A percentile compares a stretch with the other conserved stretches of the same genome.
phyloP scores from a whole-genome alignment of 2,888 invertebrate species.

The Torymus tubicola region DNA sequence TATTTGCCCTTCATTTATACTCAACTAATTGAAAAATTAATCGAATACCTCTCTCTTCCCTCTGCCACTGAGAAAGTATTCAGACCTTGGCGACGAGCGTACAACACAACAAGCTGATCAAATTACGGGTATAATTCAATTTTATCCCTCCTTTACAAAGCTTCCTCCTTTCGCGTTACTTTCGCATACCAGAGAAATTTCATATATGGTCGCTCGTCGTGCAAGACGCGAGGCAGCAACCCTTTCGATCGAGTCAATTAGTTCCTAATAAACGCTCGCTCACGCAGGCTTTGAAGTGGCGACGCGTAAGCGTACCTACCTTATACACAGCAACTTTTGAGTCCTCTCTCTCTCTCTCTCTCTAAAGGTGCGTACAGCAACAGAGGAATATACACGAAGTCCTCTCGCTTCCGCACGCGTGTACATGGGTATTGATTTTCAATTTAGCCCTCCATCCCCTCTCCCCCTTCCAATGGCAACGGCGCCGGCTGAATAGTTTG shows the following conservation, averaged over 20 bases:
- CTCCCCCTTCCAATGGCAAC: neutral
- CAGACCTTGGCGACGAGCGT: too few relatives aligned
- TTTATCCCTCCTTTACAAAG: neutral
- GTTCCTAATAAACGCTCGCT: conserved; percentile 39
- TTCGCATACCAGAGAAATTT: conserved; percentile 35
- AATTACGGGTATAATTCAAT: neutral
- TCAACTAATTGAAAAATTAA: too few relatives aligned
- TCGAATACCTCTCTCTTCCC: too few relatives aligned
- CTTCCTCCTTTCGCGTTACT: neutral
- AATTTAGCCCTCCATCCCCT: conserved; percentile 35
- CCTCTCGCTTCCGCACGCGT: too few relatives aligned
- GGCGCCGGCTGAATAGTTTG: conserved; percentile 45
- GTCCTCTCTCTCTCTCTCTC: conserved; percentile 38
- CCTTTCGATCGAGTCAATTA: conserved; percentile 56
- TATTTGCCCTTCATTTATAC: too few relatives aligned
- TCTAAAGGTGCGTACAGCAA: conserved; percentile 35
- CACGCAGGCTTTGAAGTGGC: conserved; percentile 49
- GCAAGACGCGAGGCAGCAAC: neutral
- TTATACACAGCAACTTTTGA: conserved; percentile 38
- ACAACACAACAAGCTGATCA: too few relatives aligned
- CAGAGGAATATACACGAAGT: conserved; percentile 20
- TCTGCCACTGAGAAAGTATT: too few relatives aligned
- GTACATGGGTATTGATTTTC: conserved; percentile 51
- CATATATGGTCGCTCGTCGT: neutral
- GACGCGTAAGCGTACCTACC: too few relatives aligned